A percentile compares a stretch with the other conserved stretches of the same genome.
Conservation (phyloP, 1,140 invertebrate genomes). For the Conus ventricosus region DNA sequence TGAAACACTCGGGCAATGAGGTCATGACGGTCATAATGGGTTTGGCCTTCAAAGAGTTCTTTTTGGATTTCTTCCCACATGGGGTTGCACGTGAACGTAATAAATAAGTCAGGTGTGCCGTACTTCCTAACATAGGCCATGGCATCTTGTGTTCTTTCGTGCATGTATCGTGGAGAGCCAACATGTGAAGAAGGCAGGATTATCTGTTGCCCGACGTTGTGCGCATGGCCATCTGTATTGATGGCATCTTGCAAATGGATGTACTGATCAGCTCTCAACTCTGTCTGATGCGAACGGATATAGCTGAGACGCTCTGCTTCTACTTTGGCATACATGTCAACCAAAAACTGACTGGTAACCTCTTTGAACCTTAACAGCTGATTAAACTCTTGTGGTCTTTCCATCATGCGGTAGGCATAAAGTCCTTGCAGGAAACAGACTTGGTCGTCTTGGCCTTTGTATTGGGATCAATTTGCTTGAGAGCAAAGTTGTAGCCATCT, state of each 20-base stretch:
- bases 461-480: background rate
- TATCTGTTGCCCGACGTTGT: slow-evolving; percentile 61
- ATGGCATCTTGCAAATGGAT: slow-evolving; percentile 52
- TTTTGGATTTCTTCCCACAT: slow-evolving; percentile 75
- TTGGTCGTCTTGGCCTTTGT: slow-evolving; percentile 27
- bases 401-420: slow-evolving; percentile 41
- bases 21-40: slow-evolving; percentile 71
- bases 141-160: slow-evolving; percentile 75
- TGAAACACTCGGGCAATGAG: slow-evolving; percentile 76
- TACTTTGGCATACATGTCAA: slow-evolving; percentile 74
- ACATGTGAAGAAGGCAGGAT: slow-evolving; percentile 73
- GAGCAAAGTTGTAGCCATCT: slow-evolving; percentile 18
- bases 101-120: slow-evolving; percentile 76
- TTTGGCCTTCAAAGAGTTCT: slow-evolving; percentile 62
- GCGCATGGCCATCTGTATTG: slow-evolving; percentile 37
- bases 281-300: slow-evolving; percentile 57
- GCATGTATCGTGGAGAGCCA: slow-evolving; percentile 71
- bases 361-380: slow-evolving; percentile 59
- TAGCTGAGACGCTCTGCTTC: slow-evolving; percentile 66
- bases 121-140: slow-evolving; percentile 76
- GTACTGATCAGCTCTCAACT: slow-evolving; percentile 53
- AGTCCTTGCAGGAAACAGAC: slow-evolving; percentile 24
- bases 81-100: slow-evolving; percentile 78
- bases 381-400: slow-evolving; percentile 34
- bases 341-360: slow-evolving; percentile 67